These are phyloP conservation scores for Spinus pinus DNA, from an alignment of 2,797 vertebrate genomes.

Conservation along the genomic window DNA sequence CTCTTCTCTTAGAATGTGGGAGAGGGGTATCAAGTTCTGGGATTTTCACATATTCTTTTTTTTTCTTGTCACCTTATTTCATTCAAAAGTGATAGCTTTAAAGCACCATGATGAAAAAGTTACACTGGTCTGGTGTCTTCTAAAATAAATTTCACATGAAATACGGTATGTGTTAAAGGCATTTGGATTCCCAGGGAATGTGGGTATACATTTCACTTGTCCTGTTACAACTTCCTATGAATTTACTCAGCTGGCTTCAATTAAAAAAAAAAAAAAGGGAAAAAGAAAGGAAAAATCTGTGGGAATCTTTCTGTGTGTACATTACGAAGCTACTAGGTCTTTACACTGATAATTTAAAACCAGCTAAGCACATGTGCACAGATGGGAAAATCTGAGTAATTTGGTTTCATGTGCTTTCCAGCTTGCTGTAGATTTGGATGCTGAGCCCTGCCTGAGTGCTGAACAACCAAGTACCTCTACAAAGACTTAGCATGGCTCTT, in stretches of 20 bases:
- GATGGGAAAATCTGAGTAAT: conserved; percentile 69
- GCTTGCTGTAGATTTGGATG: not conserved
- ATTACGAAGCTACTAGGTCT: conserved; percentile 68
- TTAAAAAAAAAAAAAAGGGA: conserved; percentile 42
- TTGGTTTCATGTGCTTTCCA: conserved; percentile 61
- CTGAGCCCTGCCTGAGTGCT: not conserved
- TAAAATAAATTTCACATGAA: conserved; percentile 62
- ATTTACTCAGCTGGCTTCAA: conserved; percentile 78
- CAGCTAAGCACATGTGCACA: conserved; percentile 67
- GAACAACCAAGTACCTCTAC: not conserved
- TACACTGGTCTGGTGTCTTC: conserved; percentile 3
- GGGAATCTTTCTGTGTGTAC: conserved; percentile 75
- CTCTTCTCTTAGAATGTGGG: not conserved
- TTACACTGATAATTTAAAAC: conserved; percentile 73
- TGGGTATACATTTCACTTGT: conserved; percentile 70
- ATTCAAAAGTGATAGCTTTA: conserved; percentile 44
- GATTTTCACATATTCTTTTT: not conserved
- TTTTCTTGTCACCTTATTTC: conserved; percentile 38
- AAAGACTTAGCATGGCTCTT: not conserved
- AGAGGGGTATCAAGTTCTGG: conserved; percentile 3
- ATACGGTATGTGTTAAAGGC: conserved; percentile 54
- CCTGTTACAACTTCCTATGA: conserved; percentile 67
- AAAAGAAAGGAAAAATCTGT: conserved; percentile 61
- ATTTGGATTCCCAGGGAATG: conserved; percentile 67
- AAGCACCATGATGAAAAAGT: conserved; percentile 31